phyloP scores from a whole-genome alignment of 2,888 invertebrate species.

The Ariolimax columbianus region DNA sequence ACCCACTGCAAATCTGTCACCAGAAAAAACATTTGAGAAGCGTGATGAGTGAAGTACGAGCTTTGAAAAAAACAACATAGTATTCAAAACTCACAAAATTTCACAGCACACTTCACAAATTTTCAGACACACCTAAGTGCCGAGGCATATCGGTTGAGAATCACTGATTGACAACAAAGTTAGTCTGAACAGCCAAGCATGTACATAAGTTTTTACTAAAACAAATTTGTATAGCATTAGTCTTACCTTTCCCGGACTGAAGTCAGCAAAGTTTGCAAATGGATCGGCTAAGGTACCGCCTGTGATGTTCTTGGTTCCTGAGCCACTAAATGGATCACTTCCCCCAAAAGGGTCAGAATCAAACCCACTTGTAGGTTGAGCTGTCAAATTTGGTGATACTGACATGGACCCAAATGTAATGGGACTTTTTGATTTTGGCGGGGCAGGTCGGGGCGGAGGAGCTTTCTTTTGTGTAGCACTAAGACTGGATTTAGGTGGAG shows the following conservation, averaged over 20 bases:
- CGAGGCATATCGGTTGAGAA: too few species aligned
- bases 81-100: too few species aligned
- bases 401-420: slow-evolving; percentile 59
- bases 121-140: too few species aligned
- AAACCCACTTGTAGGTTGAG: slow-evolving; percentile 68
- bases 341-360: slow-evolving; percentile 72
- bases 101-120: too few species aligned
- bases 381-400: slow-evolving; percentile 63
- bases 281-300: slow-evolving; percentile 77
- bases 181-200: neutral
- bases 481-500: slow-evolving; percentile 80
- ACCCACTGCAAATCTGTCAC: too few species aligned
- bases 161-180: too few species aligned
- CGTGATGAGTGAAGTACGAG: too few species aligned
- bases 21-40: too few species aligned
- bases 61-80: too few species aligned
- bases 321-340: slow-evolving; percentile 77
- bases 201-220: neutral
- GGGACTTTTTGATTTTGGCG: slow-evolving; percentile 73
- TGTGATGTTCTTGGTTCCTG: slow-evolving; percentile 58
- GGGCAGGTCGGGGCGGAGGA: slow-evolving; percentile 89
- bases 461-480: slow-evolving; percentile 90
- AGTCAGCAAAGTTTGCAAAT: slow-evolving; percentile 88
- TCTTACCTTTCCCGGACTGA: slow-evolving; percentile 75
- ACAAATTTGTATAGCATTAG: too few species aligned